These are phyloP conservation scores for Orthosia gothica DNA, from an alignment of 2,888 invertebrate species.

Conservation along the genomic window DNA sequence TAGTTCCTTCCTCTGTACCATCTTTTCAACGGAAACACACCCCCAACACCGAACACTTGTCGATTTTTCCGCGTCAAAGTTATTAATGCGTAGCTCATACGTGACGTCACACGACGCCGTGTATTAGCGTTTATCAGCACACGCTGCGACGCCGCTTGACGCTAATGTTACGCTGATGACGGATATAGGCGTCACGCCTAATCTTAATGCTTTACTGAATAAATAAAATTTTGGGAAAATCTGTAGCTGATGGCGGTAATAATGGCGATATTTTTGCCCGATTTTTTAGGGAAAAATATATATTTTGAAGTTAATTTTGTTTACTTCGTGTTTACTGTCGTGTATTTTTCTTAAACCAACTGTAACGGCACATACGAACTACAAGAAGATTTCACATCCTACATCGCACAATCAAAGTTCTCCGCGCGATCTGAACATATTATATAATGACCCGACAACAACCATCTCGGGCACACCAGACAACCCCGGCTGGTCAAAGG, in stretches of 20 bases:
- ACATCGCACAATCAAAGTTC: too few species aligned
- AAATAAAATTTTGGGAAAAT: slow-evolving; percentile 58
- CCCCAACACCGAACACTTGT: slow-evolving; percentile 72
- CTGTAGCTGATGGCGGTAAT: slow-evolving; percentile 28
- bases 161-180: slow-evolving; percentile 70
- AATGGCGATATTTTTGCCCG: slow-evolving; percentile 25
- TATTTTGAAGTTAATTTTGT: slow-evolving; percentile 13
- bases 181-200: slow-evolving; percentile 62
- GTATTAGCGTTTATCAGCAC: slow-evolving; percentile 71
- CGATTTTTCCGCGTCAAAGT: slow-evolving; percentile 86
- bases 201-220: slow-evolving; percentile 67
- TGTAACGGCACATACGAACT: too few species aligned
- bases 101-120: slow-evolving; percentile 64
- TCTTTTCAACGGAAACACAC: slow-evolving; percentile 71
- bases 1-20: not conserved
- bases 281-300: not conserved
- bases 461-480: too few species aligned
- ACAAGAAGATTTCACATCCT: too few species aligned
- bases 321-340: not conserved
- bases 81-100: slow-evolving; percentile 79
- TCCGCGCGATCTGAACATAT: too few species aligned
- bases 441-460: too few species aligned
- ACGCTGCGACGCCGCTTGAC: slow-evolving; percentile 59
- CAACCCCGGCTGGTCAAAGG: too few species aligned
- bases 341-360: too few species aligned